Percentiles rank a stretch among this genome's conserved stretches.
These are phyloP conservation scores for Sipha maydis DNA, from an alignment of 2,888 invertebrate genomes.

Conservation along the genomic window DNA sequence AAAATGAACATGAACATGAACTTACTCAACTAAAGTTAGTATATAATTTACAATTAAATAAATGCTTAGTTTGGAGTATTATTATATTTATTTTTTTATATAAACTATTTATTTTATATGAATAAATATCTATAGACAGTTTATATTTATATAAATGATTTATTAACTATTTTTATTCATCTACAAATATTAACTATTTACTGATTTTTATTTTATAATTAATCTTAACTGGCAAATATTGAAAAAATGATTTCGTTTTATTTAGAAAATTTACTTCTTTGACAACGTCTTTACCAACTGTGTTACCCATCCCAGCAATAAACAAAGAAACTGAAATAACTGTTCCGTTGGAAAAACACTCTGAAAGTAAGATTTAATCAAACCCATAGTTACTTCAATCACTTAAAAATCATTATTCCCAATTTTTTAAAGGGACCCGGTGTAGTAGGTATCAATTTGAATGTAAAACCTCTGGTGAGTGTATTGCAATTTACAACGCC, in stretches of 20 bases:
- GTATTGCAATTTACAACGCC: constrained; percentile 94
- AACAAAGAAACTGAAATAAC: constrained; percentile 61
- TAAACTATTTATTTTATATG: not conserved
- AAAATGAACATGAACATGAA: constrained; percentile 76
- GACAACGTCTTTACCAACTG: constrained; percentile 28
- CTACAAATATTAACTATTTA: too few species aligned
- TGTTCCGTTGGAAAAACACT: constrained; percentile 36
- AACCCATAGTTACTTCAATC: not conserved
- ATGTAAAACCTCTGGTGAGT: constrained; percentile 83
- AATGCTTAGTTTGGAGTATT: not conserved
- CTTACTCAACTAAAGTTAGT: constrained; percentile 75
- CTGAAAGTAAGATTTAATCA: constrained; percentile 37
- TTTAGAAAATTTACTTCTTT: constrained; percentile 39
- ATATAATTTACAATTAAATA: not conserved
- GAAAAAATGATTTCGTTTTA: not conserved
- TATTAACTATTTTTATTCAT: not conserved
- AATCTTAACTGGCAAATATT: not conserved
- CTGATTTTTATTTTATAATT: not conserved
- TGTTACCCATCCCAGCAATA: constrained; percentile 15
- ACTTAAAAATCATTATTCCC: not conserved
- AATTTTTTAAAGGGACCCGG: constrained; percentile 68
- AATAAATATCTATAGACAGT: too few species aligned
- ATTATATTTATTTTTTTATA: not conserved
- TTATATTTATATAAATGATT: too few species aligned
- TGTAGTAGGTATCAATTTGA: constrained; percentile 90